Base-by-base conservation (phyloP, 92 coral and sea anemone genomes). In the Galaxea fascicularis region DNA sequence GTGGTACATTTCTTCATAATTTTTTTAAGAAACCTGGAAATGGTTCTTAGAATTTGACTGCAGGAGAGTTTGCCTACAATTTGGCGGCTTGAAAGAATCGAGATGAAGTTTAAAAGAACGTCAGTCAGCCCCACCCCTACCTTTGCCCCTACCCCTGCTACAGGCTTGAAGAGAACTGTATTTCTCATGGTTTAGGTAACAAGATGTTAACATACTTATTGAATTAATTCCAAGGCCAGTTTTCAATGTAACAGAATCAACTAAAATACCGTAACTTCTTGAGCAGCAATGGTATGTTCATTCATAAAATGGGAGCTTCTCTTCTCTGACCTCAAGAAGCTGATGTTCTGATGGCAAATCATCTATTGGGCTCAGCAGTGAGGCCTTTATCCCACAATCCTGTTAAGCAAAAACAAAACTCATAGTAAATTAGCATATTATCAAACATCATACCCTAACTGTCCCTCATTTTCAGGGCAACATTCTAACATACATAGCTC, bases 331-430 rank as follows among this genome's bases (percentile, higher is more conserved):
- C 18, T 31, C 84, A 66, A 44, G 76, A 24, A 71, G 46, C 27
- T 24, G 58, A 24, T 58, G 75, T 29, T 29, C 72, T 25, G 59
- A 25, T 44, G 46, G 18, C 74, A 66, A 14, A 16, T 65, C 75
- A 51, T 68, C 75, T 22, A 47, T 6, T 79, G 84, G 84, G 51
- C 84, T 79, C 84, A 79, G 10, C 66, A 79, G 45, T 3, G 84
- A 66, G 3, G 74, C 51, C 44, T 66, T 58, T n/a, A 79, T 65
- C 18, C 84, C 84, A 22, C 75, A 20, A 65, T 79, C 84, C 84
- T 79, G 66, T 47, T 20, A n/a, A 20, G 25, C 65, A 31, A 52
- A 75, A 60, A 8, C n/a, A n/a, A 35, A 35, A 29, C 16, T 27
- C 26, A 54, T 26, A 17, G n/a, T 20, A 1, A 17, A 0, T 46